Evolutionary conservation across 2,113 vertebrate species (phyloP), one percentile per base, ranked within the genome.

Genomic region (Bostrychus sinensis): DNA sequence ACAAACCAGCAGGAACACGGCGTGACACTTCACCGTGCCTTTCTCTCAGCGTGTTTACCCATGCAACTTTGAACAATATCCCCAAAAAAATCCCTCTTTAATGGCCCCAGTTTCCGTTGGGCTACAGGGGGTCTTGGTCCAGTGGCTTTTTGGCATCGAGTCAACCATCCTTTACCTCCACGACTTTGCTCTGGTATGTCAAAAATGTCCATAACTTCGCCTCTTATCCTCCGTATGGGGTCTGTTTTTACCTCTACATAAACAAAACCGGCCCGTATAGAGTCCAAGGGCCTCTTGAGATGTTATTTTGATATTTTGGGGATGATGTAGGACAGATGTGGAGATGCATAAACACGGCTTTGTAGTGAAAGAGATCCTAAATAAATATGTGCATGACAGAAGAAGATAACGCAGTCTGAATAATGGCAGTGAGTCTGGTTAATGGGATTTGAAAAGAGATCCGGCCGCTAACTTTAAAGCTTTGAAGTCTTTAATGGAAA

Each of bases 1-100:
- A 2, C 22, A 14, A 69, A 22, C 72, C 66, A 81, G 72, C 51
- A 82, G 58, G 74, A 74, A 80, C 61, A 64, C 19, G 16, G 57
- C 45, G 26, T 26, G 41, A 64, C 36, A 42, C 56, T 70, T 70
- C 72, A 70, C 39, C 23, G 65, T 57, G 26, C 62, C 67, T 67
- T 37, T 3, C 45, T 17, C 37, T 46, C 32, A n/a, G 39, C 66
- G 59, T 84, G 73, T 84, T 88, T 83, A 77, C 78, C 68, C 11
- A 41, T 67, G 56, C 71, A 73, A 78, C 64, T 73, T 80, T 62
- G 37, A 84, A 87, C 82, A 91, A 87, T 62, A 76, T 80, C 66
- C 66, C 61, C 42, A 74, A 69, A 32, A 54, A 72, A 88, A 85
- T 83, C 75, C 66, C 82, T 68, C 83, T 85, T 88, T 88, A 89